phyloP scores from a whole-genome alignment of 2,797 vertebrate genomes.

The Tenualosa thibaudeaui region DNA sequence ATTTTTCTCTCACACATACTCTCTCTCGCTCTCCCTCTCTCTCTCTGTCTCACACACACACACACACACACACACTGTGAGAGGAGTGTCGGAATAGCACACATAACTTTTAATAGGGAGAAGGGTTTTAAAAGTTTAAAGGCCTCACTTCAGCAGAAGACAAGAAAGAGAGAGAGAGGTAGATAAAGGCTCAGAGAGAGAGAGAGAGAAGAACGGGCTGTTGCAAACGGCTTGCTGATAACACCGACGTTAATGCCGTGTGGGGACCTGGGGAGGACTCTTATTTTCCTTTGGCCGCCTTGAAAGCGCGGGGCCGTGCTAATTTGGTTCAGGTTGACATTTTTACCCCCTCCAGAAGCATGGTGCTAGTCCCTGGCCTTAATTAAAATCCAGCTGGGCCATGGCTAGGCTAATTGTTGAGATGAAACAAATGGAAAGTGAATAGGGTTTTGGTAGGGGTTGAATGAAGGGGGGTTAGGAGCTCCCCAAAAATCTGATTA shows the following conservation, averaged over 20 bases:
- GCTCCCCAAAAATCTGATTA: slow-evolving; percentile 54
- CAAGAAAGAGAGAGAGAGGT: not conserved
- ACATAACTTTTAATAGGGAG: slow-evolving; percentile 7
- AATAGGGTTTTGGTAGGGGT: slow-evolving; percentile 41
- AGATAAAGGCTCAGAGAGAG: not conserved
- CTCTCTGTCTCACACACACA: not conserved
- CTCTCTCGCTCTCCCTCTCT: not conserved
- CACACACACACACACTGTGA: not conserved
- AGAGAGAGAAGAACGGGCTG: not conserved
- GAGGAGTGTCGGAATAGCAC: not conserved
- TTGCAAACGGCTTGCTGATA: not conserved
- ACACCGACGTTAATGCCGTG: not conserved
- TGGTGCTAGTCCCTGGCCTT: slow-evolving; percentile 44
- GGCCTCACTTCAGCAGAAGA: not conserved
- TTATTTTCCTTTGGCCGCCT: not conserved
- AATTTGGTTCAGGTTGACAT: slow-evolving; percentile 22
- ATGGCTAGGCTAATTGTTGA: slow-evolving; percentile 67
- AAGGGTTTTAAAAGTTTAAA: slow-evolving; percentile 12
- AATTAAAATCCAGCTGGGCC: slow-evolving; percentile 75
- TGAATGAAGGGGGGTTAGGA: slow-evolving; percentile 62
- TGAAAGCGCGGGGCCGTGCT: not conserved
- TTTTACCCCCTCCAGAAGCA: not conserved
- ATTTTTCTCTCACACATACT: not conserved
- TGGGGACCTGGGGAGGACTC: not conserved
- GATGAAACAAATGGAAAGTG: slow-evolving; percentile 56